A percentile compares a stretch with the other conserved stretches of the same genome.
Conservation (phyloP, 2,113 vertebrate genomes). For the Scalopus aquaticus region DNA sequence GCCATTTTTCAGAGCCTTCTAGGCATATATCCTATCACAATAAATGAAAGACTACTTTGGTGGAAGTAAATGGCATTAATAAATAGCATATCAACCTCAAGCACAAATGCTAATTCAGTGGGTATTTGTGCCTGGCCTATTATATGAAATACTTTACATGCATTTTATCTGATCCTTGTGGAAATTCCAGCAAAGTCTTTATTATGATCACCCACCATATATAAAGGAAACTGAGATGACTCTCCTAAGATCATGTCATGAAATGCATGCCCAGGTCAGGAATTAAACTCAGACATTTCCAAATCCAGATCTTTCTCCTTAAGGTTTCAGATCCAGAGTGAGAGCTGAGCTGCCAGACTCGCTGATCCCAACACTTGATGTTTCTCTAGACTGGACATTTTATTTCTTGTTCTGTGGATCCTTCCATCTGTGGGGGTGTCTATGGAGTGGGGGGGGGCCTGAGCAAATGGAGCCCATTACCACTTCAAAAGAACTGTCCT, state of each 20-base stretch:
- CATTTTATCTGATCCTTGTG: background rate
- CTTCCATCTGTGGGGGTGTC: background rate
- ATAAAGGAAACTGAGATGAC: background rate
- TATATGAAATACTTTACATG: background rate
- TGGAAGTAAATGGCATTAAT: background rate
- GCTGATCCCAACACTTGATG: background rate
- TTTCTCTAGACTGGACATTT: background rate
- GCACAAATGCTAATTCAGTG: background rate
- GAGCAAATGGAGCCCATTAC: background rate
- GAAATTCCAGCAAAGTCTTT: background rate
- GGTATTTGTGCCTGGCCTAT: background rate
- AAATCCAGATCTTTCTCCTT: background rate
- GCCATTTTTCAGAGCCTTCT: background rate
- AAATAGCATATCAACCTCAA: background rate
- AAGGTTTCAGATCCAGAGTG: background rate
- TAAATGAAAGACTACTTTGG: background rate
- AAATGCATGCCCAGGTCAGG: background rate
- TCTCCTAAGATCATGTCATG: background rate
- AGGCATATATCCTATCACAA: background rate
- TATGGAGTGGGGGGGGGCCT: background rate
- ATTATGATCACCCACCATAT: background rate
- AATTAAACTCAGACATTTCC: background rate
- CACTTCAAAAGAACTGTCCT: background rate
- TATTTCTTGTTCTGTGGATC: background rate
- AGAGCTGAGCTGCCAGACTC: background rate